phyloP scores from a whole-genome alignment of 2,113 vertebrate genomes.

The Vimba vimba region DNA sequence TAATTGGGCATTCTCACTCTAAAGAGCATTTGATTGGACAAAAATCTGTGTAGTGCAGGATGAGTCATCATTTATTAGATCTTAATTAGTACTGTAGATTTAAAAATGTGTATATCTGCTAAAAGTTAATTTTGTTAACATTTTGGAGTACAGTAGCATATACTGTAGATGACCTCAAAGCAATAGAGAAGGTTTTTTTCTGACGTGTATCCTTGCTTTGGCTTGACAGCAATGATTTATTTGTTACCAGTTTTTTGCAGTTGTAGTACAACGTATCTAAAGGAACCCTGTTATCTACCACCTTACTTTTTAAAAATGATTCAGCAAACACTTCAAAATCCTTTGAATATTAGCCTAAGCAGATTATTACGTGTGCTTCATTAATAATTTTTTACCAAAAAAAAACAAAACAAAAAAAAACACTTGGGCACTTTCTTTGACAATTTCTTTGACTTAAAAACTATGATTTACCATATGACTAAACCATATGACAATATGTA shows the following conservation, averaged over 20 bases:
- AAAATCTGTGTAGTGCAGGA: too few relatives aligned
- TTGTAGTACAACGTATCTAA: neutral
- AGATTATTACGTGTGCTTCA: neutral
- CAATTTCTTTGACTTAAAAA: constrained; percentile 17
- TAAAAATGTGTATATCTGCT: too few relatives aligned
- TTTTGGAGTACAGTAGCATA: too few relatives aligned
- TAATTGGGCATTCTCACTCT: too few relatives aligned
- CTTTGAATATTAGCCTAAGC: constrained; percentile 8
- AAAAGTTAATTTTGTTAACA: too few relatives aligned
- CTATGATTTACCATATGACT: constrained; percentile 35
- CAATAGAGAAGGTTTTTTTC: too few relatives aligned
- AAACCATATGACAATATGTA: constrained; percentile 3
- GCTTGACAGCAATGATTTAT: neutral
- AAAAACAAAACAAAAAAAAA: neutral
- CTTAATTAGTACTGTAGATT: too few relatives aligned
- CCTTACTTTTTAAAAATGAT: constrained; percentile 40
- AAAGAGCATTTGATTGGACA: too few relatives aligned
- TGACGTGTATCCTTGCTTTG: neutral
- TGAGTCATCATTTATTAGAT: too few relatives aligned
- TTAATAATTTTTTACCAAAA: neutral
- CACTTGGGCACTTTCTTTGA: neutral
- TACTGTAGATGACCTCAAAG: too few relatives aligned
- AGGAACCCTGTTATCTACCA: constrained; percentile 9
- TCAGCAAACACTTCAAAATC: constrained; percentile 50
- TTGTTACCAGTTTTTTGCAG: neutral